Evolutionary conservation across 2,888 invertebrate genomes (phyloP).

Genomic region (Cerastis leucographa): DNA sequence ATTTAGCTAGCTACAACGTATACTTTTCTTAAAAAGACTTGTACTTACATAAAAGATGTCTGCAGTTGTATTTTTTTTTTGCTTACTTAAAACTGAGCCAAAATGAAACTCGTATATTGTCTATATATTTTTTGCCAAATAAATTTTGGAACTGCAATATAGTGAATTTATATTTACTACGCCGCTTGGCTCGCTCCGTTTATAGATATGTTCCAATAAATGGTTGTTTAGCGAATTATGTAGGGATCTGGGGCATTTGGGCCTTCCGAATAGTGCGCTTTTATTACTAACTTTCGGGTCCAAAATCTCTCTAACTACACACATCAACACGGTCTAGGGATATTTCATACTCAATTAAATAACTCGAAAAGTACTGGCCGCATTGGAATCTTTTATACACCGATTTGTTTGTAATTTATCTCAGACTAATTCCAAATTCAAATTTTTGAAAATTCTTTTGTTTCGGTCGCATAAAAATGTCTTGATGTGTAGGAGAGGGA

Average conservation of each 20-base stretch:
- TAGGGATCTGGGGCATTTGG: conserved; percentile 55
- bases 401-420: no score
- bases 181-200: conserved; percentile 68
- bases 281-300: conserved; percentile 68
- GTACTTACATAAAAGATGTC: conserved; percentile 29
- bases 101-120: conserved; percentile 58
- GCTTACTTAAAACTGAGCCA: conserved; percentile 56
- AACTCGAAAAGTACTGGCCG: no score
- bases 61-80: conserved; percentile 49
- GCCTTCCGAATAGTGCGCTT: conserved; percentile 65
- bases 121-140: conserved; percentile 70
- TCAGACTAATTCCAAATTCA: no score
- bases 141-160: conserved; percentile 69
- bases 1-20: not conserved
- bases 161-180: conserved; percentile 72
- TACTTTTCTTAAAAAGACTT: conserved; percentile 28
- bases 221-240: conserved; percentile 65
- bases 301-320: conserved; percentile 60
- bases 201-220: conserved; percentile 70
- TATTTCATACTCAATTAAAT: no score
- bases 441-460: no score
- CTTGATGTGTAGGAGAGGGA: no score
- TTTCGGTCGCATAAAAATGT: no score
- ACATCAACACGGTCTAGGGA: no score
- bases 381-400: no score